Conservation (phyloP, 1,140 invertebrate genomes). For the Mizuhopecten yessoensis region DNA sequence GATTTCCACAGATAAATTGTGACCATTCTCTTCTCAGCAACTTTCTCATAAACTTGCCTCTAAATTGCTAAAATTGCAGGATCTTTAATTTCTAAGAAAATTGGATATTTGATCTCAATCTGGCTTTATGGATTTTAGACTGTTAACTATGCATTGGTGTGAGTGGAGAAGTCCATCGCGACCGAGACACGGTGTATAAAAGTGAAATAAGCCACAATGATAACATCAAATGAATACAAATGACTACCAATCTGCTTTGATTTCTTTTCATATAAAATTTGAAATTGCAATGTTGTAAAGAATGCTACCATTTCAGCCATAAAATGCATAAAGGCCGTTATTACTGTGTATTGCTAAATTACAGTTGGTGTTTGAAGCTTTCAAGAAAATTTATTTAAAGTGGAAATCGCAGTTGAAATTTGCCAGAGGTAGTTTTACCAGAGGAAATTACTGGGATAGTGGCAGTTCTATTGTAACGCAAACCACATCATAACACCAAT, state of each 20-base stretch:
- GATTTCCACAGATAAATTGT: slow-evolving; percentile 12
- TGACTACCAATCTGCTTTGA: slow-evolving; percentile 3
- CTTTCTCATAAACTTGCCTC: slow-evolving; percentile 56
- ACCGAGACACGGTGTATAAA: neutral
- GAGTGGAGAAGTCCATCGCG: slow-evolving; percentile 50
- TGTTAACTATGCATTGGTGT: slow-evolving; percentile 60
- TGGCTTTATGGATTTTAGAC: slow-evolving; percentile 57
- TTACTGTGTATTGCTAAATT: slow-evolving; percentile 35
- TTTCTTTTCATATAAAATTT: slow-evolving; percentile 40
- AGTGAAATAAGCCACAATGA: slow-evolving; percentile 34
- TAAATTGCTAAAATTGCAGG: slow-evolving; percentile 60
- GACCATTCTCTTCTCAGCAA: slow-evolving; percentile 44
- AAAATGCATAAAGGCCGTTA: slow-evolving; percentile 21
- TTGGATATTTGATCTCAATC: slow-evolving; percentile 64
- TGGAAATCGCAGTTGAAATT: slow-evolving; percentile 34
- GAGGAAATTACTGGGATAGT: neutral
- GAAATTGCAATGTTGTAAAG: slow-evolving; percentile 10
- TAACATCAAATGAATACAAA: slow-evolving; percentile 36
- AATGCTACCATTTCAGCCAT: slow-evolving; percentile 5
- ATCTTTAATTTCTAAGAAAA: slow-evolving; percentile 66
- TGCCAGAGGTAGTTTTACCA: slow-evolving; percentile 32
- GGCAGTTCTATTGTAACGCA: slow-evolving; percentile 19
- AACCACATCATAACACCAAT: slow-evolving; percentile 26
- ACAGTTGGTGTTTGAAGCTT: slow-evolving; percentile 37
- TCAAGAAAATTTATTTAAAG: slow-evolving; percentile 40